Conservation (phyloP, 2,797 vertebrate species). For the Clarias fuscus region DNA sequence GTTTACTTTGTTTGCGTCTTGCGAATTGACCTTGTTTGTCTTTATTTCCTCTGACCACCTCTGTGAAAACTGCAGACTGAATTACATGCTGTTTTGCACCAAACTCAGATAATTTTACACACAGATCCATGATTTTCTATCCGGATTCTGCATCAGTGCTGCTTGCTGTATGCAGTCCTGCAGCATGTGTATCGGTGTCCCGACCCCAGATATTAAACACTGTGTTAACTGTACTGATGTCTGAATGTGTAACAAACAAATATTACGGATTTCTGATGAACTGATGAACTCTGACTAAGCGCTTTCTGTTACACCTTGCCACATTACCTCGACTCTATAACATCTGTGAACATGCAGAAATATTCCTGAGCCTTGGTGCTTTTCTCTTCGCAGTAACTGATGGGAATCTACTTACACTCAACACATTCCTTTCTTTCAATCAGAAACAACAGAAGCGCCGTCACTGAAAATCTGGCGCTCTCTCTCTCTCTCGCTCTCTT, state of each 20-base stretch:
- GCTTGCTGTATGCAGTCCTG: not conserved
- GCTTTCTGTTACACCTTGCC: not conserved
- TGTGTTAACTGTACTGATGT: not conserved
- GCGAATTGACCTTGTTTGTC: not conserved
- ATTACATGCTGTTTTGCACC: not conserved
- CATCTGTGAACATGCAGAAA: not conserved
- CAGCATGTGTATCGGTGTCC: not conserved
- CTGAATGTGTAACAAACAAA: not conserved
- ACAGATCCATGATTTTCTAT: not conserved
- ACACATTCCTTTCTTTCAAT: not conserved
- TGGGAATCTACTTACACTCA: not conserved
- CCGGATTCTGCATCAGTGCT: not conserved
- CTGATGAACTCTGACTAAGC: not conserved
- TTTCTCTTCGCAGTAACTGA: not conserved
- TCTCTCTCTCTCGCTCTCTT: no score
- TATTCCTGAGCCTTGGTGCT: not conserved
- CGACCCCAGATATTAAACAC: not conserved
- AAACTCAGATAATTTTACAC: not conserved
- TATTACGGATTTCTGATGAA: not conserved
- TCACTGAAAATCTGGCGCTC: not conserved
- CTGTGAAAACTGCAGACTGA: not conserved
- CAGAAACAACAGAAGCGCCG: conserved; percentile 17
- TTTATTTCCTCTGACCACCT: not conserved
- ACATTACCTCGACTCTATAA: not conserved
- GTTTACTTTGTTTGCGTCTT: no score